Evolutionary conservation across 2,797 vertebrate species (phyloP).

Genomic region (Yasuhikotakia modesta): DNA sequence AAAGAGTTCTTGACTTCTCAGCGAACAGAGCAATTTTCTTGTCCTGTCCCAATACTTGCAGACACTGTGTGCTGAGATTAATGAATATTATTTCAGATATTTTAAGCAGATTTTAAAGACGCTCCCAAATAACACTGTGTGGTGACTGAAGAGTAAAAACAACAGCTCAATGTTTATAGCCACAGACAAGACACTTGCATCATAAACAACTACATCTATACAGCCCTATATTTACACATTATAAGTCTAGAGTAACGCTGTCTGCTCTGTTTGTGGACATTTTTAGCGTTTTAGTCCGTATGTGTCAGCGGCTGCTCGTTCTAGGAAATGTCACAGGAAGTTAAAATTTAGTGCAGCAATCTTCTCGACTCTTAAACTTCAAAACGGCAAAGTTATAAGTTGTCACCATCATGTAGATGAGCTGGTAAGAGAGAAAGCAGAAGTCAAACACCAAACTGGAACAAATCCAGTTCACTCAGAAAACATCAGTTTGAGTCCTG

Average conservation of each 20-base stretch:
- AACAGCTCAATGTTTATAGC: no score
- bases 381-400: conserved; percentile 99
- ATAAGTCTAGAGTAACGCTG: conserved; percentile 79
- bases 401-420: conserved; percentile 99
- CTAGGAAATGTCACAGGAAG: conserved; percentile 79
- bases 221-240: conserved; percentile 92
- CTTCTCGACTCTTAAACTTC: conserved; percentile 99
- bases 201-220: conserved; percentile 78
- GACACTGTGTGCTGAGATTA: no score
- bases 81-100: no score
- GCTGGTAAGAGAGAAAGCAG: conserved; percentile 94
- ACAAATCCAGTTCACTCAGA: conserved; percentile 25
- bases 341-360: conserved; percentile 99
- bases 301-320: conserved; percentile 87
- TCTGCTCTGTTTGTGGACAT: conserved; percentile 72
- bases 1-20: no score
- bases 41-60: no score
- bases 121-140: background rate
- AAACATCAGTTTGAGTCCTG: background rate
- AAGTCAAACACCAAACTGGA: conserved; percentile 65
- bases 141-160: background rate
- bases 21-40: no score
- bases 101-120: background rate
- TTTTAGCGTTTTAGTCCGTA: conserved; percentile 78
- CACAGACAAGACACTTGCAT: conserved; percentile 61